Base-by-base conservation (phyloP, 2,888 invertebrate species). In the Congeria kusceri region DNA sequence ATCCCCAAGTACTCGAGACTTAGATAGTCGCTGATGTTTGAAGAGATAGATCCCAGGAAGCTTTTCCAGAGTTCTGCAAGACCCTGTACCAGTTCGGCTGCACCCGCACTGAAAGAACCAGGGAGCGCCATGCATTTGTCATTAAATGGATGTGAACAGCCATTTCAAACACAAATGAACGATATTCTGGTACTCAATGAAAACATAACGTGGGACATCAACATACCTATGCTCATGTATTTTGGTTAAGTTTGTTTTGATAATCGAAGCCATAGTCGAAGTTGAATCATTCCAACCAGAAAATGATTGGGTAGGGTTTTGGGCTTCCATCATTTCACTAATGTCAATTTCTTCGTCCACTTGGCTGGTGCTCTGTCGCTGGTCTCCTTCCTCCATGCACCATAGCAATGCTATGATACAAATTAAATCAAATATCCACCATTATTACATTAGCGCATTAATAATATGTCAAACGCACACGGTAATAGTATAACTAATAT, bases 1-100 rank as follows among this genome's bases (percentile, higher is more conserved):
- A 87, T 68, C 11, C 90, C 91, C 44, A 91, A 86, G 72, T 91
- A 75, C 46, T 82, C 82, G 44, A 82, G 56, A 66, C 70, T 82
- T 1, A 82, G 62, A 47, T 82, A 76, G 49, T 82, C 82, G 27
- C 68, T 64, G 13, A 78, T 71, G 25, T 72, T 72, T 13, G 82
- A 75, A 3, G 77, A 75, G n/a, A 82, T 72, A 7, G 79, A 77
- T 4, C 72, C 57, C 13, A 87, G 69, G 67, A 90, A 90, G 18
- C 76, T 63, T 5, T 61, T 67, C 90, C 90, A 91, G 15, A 84
- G 23, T 11, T n/a, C 44, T 11, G 57, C 53, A 20, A 87, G 71
- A 15, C 75, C 74, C 15, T 59, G 39, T 0, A 80, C 75, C 59
- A 87, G 66, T 11, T 73, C 68, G 18, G 65, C 64, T 9, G 69